Evolutionary conservation across 2,113 vertebrate genomes (phyloP).

Genomic region (Laticauda laticaudata): DNA sequence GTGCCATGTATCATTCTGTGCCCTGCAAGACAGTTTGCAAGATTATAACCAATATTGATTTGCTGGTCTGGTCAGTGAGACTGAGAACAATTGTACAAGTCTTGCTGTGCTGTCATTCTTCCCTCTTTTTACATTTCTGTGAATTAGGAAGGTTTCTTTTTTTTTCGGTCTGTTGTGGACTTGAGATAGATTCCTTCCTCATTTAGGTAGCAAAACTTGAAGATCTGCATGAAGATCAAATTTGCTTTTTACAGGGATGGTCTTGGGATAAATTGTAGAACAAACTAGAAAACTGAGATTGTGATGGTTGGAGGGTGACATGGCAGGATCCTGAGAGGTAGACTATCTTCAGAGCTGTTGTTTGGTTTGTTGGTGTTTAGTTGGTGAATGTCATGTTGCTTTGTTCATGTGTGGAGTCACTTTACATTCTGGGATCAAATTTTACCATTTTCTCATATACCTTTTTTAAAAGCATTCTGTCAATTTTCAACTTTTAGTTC

Average conservation of each 20-base stretch:
- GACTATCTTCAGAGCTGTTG: not conserved
- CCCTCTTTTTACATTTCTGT: not conserved
- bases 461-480: not conserved
- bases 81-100: not conserved
- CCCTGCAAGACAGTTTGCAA: not conserved
- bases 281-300: not conserved
- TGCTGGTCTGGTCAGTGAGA: not conserved
- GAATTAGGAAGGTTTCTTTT: not conserved
- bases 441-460: not conserved
- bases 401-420: not conserved
- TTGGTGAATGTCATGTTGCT: not conserved
- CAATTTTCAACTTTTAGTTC: not conserved
- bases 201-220: not conserved
- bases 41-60: not conserved
- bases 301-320: not conserved
- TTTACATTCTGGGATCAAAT: not conserved
- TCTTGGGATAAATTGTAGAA: not conserved
- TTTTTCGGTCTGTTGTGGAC: too few species aligned
- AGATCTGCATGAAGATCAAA: not conserved
- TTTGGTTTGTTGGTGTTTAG: not conserved
- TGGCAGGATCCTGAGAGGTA: not conserved
- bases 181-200: not conserved
- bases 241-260: not conserved
- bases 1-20: not conserved
- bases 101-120: not conserved